These are phyloP conservation scores for Pithys albifrons DNA, from an alignment of 2,113 vertebrate genomes.

Conservation along the genomic window DNA sequence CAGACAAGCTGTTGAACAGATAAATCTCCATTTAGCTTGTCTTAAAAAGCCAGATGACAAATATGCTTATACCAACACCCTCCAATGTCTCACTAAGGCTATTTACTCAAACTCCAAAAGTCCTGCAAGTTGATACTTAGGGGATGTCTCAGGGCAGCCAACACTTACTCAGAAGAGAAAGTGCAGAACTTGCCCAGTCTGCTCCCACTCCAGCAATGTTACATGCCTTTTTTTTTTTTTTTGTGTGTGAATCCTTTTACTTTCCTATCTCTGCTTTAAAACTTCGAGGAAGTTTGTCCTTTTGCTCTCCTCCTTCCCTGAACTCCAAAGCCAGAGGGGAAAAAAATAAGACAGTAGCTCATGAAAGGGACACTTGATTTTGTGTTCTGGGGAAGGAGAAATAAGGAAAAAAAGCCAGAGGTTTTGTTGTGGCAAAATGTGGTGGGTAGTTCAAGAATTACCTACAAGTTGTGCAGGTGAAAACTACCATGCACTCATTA, in stretches of 20 bases:
- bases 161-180: not conserved
- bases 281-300: not conserved
- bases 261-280: not conserved
- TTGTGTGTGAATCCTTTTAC: not conserved
- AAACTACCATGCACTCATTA: slow-evolving; percentile 6
- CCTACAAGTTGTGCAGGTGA: not conserved
- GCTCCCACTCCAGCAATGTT: not conserved
- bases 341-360: not conserved
- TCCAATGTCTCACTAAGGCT: not conserved
- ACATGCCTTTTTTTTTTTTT: not conserved
- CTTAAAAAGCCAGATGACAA: not conserved
- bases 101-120: not conserved
- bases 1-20: not conserved
- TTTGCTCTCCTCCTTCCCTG: not conserved
- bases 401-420: not conserved
- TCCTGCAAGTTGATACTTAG: not conserved
- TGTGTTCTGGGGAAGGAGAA: not conserved
- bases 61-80: not conserved
- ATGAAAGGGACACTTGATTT: not conserved
- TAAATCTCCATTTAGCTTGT: not conserved
- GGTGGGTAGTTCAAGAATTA: not conserved
- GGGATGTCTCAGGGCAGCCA: not conserved
- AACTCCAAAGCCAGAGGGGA: not conserved
- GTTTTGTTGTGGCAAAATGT: not conserved
- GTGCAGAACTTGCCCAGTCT: not conserved